phyloP scores from a whole-genome alignment of 2,888 invertebrate species.

The Microchrysa polita region DNA sequence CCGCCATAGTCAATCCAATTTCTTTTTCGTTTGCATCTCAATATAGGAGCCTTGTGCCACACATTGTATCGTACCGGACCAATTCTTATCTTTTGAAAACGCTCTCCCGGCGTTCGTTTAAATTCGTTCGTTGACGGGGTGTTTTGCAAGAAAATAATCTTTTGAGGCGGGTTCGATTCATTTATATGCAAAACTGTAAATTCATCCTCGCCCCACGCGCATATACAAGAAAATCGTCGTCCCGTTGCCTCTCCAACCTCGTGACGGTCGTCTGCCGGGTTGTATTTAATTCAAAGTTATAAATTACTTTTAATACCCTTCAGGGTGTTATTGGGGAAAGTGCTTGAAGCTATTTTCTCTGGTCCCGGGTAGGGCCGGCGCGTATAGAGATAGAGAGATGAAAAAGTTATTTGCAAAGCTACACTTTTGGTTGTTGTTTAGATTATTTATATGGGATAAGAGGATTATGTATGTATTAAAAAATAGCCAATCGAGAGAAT shows the following conservation, averaged over 20 bases:
- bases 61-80: too few species aligned
- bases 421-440: background rate
- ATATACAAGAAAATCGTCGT: constrained; percentile 24
- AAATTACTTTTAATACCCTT: constrained; percentile 41
- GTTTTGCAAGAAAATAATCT: constrained; percentile 35
- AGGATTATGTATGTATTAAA: constrained; percentile 5
- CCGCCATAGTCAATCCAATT: too few species aligned
- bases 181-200: constrained; percentile 41
- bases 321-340: constrained; percentile 27
- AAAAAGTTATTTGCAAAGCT: constrained; percentile 23
- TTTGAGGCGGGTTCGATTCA: constrained; percentile 30
- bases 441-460: constrained; percentile 26
- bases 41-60: too few species aligned
- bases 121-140: too few species aligned
- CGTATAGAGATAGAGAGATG: too few species aligned
- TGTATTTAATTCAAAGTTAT: constrained; percentile 40
- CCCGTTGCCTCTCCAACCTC: background rate
- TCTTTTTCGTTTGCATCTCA: too few species aligned
- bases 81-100: too few species aligned
- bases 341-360: constrained; percentile 13
- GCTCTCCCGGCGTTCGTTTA: too few species aligned
- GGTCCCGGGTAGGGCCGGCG: background rate
- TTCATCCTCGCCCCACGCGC: constrained; percentile 32
- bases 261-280: too few species aligned
- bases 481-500: too few species aligned